phyloP scores from a whole-genome alignment of 2,113 vertebrate species.

The Axis porcinus region DNA sequence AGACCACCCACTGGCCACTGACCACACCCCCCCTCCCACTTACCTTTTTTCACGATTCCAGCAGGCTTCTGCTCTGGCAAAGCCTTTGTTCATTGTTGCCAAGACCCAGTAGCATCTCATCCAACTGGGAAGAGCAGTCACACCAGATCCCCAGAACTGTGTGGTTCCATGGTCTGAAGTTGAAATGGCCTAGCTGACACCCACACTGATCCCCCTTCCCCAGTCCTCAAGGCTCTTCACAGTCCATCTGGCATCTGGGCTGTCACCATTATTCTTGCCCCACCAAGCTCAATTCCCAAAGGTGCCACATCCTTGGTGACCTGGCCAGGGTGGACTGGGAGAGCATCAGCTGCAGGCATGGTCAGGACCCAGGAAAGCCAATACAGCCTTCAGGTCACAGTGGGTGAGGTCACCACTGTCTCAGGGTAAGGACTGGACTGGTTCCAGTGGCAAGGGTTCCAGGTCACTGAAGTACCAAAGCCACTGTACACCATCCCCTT shows the following conservation, averaged over 20 bases:
- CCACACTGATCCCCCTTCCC: not conserved
- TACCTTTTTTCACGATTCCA: not conserved
- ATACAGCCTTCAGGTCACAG: not conserved
- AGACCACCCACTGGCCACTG: not conserved
- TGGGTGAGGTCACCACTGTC: not conserved
- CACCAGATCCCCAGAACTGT: not conserved
- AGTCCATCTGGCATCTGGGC: not conserved
- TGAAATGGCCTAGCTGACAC: not conserved
- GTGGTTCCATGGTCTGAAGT: not conserved
- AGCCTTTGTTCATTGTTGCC: not conserved
- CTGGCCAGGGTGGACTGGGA: not conserved
- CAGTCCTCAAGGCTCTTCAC: not conserved
- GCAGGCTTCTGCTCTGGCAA: not conserved
- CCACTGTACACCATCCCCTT: not conserved
- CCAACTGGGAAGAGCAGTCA: not conserved
- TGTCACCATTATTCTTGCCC: not conserved
- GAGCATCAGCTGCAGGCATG: not conserved
- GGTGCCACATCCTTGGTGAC: not conserved
- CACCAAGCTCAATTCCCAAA: not conserved
- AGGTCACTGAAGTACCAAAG: not conserved
- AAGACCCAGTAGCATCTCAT: not conserved
- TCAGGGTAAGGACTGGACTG: not conserved
- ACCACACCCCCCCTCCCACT: fast-evolving
- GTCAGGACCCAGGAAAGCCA: not conserved
- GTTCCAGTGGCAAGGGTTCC: not conserved